Percentiles rank a stretch among this genome's conserved stretches.
phyloP scores from a whole-genome alignment of 2,888 invertebrate genomes.

The Nomada fucata region DNA sequence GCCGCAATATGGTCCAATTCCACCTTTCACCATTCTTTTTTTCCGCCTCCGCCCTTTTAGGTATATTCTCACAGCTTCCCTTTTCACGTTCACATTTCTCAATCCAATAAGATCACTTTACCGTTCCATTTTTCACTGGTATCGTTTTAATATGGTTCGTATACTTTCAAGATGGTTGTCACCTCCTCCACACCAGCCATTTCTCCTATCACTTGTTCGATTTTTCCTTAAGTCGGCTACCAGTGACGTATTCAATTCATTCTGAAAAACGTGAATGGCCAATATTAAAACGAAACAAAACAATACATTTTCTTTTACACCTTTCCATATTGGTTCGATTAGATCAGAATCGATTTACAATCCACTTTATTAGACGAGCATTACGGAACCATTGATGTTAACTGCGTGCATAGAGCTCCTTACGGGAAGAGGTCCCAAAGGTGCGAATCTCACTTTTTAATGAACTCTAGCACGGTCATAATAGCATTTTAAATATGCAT shows the following conservation, averaged over 20 bases:
- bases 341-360: neutral
- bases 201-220: neutral
- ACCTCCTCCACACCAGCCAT: neutral
- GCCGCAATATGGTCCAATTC: conserved; percentile 57
- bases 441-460: conserved; percentile 11
- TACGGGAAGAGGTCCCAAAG: neutral
- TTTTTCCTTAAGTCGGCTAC: conserved; percentile 10
- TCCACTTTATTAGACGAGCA: neutral
- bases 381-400: neutral
- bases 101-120: conserved; percentile 38
- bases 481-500: conserved; percentile 19
- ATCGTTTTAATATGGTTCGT: conserved; percentile 14
- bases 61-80: conserved; percentile 2
- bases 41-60: neutral
- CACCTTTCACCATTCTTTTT: conserved; percentile 20
- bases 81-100: neutral
- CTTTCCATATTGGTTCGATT: neutral
- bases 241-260: conserved; percentile 12
- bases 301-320: neutral
- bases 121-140: conserved; percentile 25
- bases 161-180: conserved; percentile 25
- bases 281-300: neutral
- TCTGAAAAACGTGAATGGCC: conserved; percentile 8
- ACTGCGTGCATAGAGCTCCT: neutral
- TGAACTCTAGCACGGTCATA: conserved; percentile 9